Percentiles rank a stretch among this genome's conserved stretches.
Conservation (phyloP, 1,140 invertebrate species). For the Potamilus streckersoni region DNA sequence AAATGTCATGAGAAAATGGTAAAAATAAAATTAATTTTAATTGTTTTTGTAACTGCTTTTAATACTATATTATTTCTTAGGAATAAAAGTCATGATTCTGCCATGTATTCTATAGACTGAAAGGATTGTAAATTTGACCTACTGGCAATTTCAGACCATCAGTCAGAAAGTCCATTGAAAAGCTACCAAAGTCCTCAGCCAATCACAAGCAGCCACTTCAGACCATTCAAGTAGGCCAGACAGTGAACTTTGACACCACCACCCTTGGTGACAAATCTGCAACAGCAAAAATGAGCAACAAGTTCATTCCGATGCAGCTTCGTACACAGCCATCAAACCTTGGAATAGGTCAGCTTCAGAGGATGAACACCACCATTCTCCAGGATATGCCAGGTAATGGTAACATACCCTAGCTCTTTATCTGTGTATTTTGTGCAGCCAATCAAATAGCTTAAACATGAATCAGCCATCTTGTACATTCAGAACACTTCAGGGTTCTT, state of each 20-base stretch:
- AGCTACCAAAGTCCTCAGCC: conserved; percentile 6
- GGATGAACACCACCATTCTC: conserved; percentile 26
- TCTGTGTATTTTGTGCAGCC: too few relatives aligned
- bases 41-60: too few relatives aligned
- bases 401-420: neutral
- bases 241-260: conserved; percentile 22
- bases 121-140: too few relatives aligned
- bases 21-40: too few relatives aligned
- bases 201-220: conserved; percentile 8
- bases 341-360: conserved; percentile 25
- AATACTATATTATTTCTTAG: too few relatives aligned
- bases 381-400: conserved; percentile 20
- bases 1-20: too few relatives aligned
- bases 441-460: too few relatives aligned
- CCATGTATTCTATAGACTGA: too few relatives aligned
- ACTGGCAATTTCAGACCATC: conserved; percentile 9
- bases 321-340: conserved; percentile 33
- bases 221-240: conserved; percentile 2
- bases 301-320: conserved; percentile 34
- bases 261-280: conserved; percentile 9
- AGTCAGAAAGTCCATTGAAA: conserved; percentile 25
- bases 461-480: too few relatives aligned
- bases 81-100: too few relatives aligned
- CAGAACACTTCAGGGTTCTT: too few relatives aligned
- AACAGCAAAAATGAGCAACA: conserved; percentile 25